A percentile compares a stretch with the other conserved stretches of the same genome.
Conservation (phyloP, 1,140 invertebrate genomes). For the Leptinotarsa texana region DNA sequence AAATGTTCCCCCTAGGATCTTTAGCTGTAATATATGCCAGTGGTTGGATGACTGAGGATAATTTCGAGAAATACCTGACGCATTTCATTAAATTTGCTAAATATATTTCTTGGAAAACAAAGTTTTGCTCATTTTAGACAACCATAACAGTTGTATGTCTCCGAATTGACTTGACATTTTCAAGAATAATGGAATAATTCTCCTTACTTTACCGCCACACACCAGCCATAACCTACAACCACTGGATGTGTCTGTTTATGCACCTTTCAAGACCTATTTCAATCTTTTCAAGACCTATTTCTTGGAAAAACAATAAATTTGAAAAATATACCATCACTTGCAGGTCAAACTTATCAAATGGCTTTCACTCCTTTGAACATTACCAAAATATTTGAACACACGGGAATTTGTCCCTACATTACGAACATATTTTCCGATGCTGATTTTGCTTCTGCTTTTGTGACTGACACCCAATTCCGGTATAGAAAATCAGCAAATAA, state of each 20-base stretch:
- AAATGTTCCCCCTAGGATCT: conserved; percentile 45
- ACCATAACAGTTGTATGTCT: conserved; percentile 45
- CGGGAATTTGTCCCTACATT: too few species aligned
- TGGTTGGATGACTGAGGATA: conserved; percentile 47
- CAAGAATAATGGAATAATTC: conserved; percentile 49
- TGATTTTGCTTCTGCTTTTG: conserved; percentile 48
- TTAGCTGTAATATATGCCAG: conserved; percentile 46
- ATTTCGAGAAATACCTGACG: conserved; percentile 12
- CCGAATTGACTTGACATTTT: conserved; percentile 13
- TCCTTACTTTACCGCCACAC: conserved; percentile 57
- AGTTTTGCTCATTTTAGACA: conserved; percentile 47
- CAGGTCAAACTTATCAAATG: conserved; percentile 47
- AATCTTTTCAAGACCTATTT: too few species aligned
- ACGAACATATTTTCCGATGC: conserved; percentile 30
- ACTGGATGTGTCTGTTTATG: conserved; percentile 51
- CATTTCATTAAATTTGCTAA: conserved; percentile 54
- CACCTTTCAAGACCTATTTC: conserved; percentile 40
- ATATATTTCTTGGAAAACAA: conserved; percentile 43
- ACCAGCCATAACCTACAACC: conserved; percentile 52
- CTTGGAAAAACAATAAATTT: conserved; percentile 37
- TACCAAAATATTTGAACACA: conserved; percentile 46
- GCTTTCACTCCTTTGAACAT: conserved; percentile 44
- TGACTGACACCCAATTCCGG: conserved; percentile 11
- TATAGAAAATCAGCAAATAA: not conserved
- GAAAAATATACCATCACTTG: conserved; percentile 31